Base-by-base conservation (phyloP, 2,113 vertebrate species). In the Anas platyrhynchos region DNA sequence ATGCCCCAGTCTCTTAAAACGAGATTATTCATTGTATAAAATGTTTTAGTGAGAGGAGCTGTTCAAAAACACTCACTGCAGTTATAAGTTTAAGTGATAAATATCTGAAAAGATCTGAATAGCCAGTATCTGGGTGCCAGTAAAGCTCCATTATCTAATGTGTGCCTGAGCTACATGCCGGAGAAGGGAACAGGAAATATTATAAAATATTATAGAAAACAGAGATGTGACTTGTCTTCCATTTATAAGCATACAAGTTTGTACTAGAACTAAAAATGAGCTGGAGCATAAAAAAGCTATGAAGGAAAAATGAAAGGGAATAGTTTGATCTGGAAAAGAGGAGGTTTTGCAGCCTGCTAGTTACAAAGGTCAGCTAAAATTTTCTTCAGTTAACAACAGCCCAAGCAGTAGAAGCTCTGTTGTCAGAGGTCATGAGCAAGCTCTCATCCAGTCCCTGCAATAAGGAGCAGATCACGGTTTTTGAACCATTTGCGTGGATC, bases 21-120 rank as follows among this genome's bases (percentile, higher is more conserved):
- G 12, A 94, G 46, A 68, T 81, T 86, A 88, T 90, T 93, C 68
- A 84, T 38, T 29, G 15, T 34, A 67, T 71, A 86, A 78, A 86
- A 83, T 27, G 10, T 78, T 88, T 81, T 46, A 74, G 44, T 67
- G 65, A 88, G 52, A 67, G 16, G 6, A 95, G 14, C 13, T 77
- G 29, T 27, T 88, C 65, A 78, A 86, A 90, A 96, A 6, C 56
- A 56, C 38, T 80, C 3, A 0, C 63, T 66, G 29, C 32, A 68
- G 43, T 55, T 94, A 15, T 48, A 93, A 68, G 27, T 55, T 18
- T 34, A 55, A 65, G 34, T 61, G 80, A 82, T 61, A 90, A 86
- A 75, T 56, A 88, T 58, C 73, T 83, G 56, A 61, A 82, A 92
- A 88, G 12, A 92, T 90, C 29, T 63, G 44, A 80, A 63, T 76